phyloP scores from a whole-genome alignment of 1,140 invertebrate species.

The Cotesia typhae region DNA sequence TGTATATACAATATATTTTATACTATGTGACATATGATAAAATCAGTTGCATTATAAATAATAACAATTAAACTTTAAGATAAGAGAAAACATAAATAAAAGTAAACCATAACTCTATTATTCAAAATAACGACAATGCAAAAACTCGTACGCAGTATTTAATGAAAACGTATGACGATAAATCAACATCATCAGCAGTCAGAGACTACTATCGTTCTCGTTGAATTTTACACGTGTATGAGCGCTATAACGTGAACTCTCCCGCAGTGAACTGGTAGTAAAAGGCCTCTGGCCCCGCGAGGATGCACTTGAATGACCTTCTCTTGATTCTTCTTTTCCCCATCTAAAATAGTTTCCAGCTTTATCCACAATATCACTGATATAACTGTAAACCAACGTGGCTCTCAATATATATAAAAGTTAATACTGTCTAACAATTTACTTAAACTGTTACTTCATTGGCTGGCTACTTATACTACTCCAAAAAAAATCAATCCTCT shows the following conservation, averaged over 20 bases:
- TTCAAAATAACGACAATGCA: neutral
- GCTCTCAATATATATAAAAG: slow-evolving; percentile 51
- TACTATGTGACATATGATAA: too few relatives aligned
- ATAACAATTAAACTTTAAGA: too few relatives aligned
- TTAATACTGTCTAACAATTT: neutral
- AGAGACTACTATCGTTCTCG: neutral
- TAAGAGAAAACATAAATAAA: slow-evolving; percentile 4
- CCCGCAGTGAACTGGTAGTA: slow-evolving; percentile 24
- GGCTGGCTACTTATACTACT: too few relatives aligned
- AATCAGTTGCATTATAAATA: too few relatives aligned
- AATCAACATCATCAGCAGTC: neutral
- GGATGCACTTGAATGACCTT: slow-evolving; percentile 63
- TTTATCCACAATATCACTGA: slow-evolving; percentile 57
- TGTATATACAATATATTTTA: too few relatives aligned
- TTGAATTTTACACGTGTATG: slow-evolving; percentile 19
- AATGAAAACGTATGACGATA: neutral
- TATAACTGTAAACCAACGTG: slow-evolving; percentile 62
- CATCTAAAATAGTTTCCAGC: slow-evolving; percentile 57
- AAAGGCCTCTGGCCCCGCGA: slow-evolving; percentile 36
- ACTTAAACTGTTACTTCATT: too few relatives aligned
- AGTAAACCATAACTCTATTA: neutral
- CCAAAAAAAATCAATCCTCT: too few relatives aligned
- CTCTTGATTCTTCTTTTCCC: slow-evolving; percentile 48
- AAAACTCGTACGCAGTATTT: neutral
- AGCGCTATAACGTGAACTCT: slow-evolving; percentile 12